phyloP scores from a whole-genome alignment of 53 echinoderm and acorn worm genomes.

The Patiria pectinifera region DNA sequence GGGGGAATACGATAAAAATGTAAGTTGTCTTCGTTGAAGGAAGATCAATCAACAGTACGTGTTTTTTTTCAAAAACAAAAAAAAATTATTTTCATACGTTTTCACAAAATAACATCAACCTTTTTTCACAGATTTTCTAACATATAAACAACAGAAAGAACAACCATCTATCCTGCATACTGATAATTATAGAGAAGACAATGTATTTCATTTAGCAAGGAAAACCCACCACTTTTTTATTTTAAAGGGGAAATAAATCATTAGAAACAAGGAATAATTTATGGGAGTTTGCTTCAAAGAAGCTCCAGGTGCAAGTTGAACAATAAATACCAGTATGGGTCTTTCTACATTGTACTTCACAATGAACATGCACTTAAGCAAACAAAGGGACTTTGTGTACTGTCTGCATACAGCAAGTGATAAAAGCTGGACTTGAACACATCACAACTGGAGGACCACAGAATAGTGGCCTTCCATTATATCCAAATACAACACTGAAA shows the following conservation, averaged over 20 bases:
- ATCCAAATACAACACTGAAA: not conserved
- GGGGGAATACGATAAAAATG: not conserved
- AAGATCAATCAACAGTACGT: too few relatives aligned
- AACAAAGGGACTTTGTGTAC: slow-evolving; percentile 26
- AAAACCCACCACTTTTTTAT: too few relatives aligned
- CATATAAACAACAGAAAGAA: too few relatives aligned
- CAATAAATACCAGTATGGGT: not conserved
- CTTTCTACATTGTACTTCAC: not conserved
- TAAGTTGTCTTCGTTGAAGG: too few relatives aligned
- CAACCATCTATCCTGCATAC: too few relatives aligned
- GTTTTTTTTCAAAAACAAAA: too few relatives aligned
- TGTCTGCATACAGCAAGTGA: slow-evolving; percentile 17
- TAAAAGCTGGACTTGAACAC: not conserved
- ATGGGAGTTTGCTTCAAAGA: not conserved
- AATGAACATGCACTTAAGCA: slow-evolving; percentile 10
- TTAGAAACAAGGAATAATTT: not conserved
- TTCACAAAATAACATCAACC: too few relatives aligned
- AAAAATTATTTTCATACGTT: too few relatives aligned
- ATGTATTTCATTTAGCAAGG: too few relatives aligned
- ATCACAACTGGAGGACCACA: not conserved
- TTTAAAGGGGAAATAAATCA: too few relatives aligned
- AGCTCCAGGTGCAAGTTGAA: not conserved
- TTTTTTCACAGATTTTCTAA: too few relatives aligned
- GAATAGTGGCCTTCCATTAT: not conserved
- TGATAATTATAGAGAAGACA: too few relatives aligned